Evolutionary conservation across 1,140 invertebrate genomes (phyloP).

Genomic region (Cherax destructor): DNA sequence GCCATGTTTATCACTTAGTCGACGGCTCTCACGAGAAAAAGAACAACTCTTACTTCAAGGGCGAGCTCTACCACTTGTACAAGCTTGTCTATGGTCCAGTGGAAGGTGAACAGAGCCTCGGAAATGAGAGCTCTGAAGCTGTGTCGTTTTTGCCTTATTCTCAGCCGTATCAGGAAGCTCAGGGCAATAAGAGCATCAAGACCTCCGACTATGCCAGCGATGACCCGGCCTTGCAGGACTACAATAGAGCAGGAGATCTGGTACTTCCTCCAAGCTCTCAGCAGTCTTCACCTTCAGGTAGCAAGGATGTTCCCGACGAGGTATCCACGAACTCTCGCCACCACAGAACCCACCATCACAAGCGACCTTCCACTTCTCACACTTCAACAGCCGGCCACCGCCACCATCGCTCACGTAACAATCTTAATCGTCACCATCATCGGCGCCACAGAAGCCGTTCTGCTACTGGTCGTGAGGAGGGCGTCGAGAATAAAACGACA

Average conservation of each 20-base stretch:
- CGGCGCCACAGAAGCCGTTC: not conserved
- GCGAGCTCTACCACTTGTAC: not conserved
- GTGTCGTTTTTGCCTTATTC: not conserved
- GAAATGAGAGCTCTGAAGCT: not conserved
- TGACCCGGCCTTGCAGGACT: not conserved
- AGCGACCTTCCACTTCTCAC: not conserved
- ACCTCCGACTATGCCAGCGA: not conserved
- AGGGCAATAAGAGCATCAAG: not conserved
- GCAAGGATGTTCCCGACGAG: not conserved
- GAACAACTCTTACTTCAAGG: not conserved
- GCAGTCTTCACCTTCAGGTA: not conserved
- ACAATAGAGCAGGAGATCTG: not conserved
- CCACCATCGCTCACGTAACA: not conserved
- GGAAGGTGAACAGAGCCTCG: not conserved
- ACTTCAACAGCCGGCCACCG: not conserved
- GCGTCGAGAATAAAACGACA: not conserved
- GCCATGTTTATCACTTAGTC: conserved; percentile 16
- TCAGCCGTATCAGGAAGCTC: not conserved
- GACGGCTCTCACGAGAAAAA: not conserved
- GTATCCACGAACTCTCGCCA: not conserved
- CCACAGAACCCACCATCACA: not conserved
- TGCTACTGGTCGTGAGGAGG: conserved; percentile 12
- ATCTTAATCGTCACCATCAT: not conserved
- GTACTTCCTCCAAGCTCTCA: not conserved
- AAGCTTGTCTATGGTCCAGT: not conserved